phyloP scores from a whole-genome alignment of 2,113 vertebrate genomes.

The Geococcyx californianus region DNA sequence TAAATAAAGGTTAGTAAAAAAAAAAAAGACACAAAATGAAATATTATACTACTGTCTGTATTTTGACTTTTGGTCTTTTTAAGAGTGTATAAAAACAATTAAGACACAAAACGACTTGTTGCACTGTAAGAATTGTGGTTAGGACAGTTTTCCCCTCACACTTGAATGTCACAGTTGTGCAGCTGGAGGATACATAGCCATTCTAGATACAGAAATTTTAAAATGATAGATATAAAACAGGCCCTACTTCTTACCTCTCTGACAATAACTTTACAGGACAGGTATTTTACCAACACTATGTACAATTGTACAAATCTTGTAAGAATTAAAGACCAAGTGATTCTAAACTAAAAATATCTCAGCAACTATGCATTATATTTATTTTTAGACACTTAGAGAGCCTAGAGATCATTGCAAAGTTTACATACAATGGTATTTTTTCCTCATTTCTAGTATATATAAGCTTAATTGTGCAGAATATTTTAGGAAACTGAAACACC shows the following conservation, averaged over 20 bases:
- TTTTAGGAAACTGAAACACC: not conserved
- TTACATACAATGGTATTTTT: not conserved
- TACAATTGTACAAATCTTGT: not conserved
- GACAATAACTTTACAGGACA: not conserved
- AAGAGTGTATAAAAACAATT: not conserved
- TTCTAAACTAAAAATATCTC: not conserved
- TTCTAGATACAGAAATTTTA: not conserved
- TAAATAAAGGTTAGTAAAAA: not conserved
- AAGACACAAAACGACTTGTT: not conserved
- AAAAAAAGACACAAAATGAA: not conserved
- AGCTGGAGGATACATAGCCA: not conserved
- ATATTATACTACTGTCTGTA: not conserved
- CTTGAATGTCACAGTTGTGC: not conserved
- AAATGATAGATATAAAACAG: not conserved
- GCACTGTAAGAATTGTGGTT: not conserved
- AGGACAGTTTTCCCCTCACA: not conserved
- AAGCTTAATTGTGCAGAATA: not conserved
- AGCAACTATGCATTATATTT: not conserved
- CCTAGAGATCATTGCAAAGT: not conserved
- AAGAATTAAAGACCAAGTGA: not conserved
- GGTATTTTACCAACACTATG: not conserved
- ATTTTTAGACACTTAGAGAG: not conserved
- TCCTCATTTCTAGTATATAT: not conserved
- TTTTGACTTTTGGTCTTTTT: not conserved
- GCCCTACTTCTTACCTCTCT: not conserved